Evolutionary conservation across 2,113 vertebrate species (phyloP), one percentile per base, ranked within the genome.

Genomic region (Symphodus melops): DNA sequence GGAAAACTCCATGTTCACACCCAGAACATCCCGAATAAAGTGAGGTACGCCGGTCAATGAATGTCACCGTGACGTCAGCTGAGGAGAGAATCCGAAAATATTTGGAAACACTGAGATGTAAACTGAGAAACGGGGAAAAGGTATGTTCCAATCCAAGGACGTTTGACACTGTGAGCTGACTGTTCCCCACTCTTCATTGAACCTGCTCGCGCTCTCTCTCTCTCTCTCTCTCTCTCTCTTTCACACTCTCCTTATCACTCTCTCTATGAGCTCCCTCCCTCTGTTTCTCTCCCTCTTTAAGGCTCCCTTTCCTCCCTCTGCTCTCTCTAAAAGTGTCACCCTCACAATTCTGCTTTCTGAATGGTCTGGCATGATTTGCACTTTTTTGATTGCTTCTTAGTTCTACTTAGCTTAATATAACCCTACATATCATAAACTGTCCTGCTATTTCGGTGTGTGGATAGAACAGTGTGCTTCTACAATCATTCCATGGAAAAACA

Each of bases 1-100:
- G 75, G 71, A 58, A 23, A 86, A 81, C 84, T 90, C 93, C 93
- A 93, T 94, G 75, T 86, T 94, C 91, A 93, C 81, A 77, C 71
- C 54, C 79, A 83, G 55, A 82, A 79, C 91, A 94, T 92, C 82
- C 84, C 91, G 92, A 69, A 60, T 42, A 37, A 66, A 72, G 79
- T 73, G 74, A 59, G 36, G 85, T 33, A 68, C 83, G 72, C 77
- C 65, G 17, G 71, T 3, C 41, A 28, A 4, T 76, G 33, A 19
- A 52, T 25, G 65, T 59, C 42, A 39, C 25, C 0, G 48, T 0
- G 67, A 3, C 33, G 54, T 16, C 13, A 21, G 11, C 0, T 1
- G 17, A 42, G 9, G 14, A 9, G 19, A 2, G 19, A 5, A 39
- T 42, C 56, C 33, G 10, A 3, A 0, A 6, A 1, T 4, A 3